Conservation (phyloP, 2,113 vertebrate genomes). For the Pelecanoides urinatrix region DNA sequence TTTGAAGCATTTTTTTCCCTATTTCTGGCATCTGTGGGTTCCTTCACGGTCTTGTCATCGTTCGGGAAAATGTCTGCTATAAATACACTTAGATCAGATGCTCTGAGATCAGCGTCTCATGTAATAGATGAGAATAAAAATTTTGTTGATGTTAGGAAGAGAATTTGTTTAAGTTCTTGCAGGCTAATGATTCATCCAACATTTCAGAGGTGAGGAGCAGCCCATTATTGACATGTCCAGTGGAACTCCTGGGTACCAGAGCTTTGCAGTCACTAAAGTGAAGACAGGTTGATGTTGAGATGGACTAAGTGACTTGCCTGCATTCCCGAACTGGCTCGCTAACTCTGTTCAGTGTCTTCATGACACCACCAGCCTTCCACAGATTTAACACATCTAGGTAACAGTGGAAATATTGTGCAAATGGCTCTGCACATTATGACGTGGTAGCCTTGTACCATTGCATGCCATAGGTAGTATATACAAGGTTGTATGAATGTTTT, state of each 20-base stretch:
- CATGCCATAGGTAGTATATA: background rate
- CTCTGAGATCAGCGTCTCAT: background rate
- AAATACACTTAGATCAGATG: slow-evolving; percentile 11
- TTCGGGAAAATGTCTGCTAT: slow-evolving; percentile 15
- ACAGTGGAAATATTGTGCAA: background rate
- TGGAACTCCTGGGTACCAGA: background rate
- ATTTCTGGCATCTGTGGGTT: background rate
- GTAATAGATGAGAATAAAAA: background rate
- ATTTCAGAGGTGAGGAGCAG: background rate
- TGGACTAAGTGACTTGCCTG: background rate
- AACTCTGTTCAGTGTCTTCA: background rate
- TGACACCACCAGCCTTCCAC: background rate
- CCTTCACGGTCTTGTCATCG: background rate
- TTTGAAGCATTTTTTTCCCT: background rate
- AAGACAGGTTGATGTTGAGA: background rate
- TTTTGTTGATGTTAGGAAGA: background rate
- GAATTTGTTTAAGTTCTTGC: background rate
- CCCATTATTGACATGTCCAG: background rate
- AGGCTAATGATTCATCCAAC: background rate
- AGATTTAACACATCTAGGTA: background rate
- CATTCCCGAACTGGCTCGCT: background rate
- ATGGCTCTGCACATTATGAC: background rate
- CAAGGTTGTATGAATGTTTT: background rate
- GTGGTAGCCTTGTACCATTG: background rate
- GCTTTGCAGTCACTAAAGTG: background rate